Conservation (phyloP, 2,888 invertebrate species). For the Monoplex corrugatus region DNA sequence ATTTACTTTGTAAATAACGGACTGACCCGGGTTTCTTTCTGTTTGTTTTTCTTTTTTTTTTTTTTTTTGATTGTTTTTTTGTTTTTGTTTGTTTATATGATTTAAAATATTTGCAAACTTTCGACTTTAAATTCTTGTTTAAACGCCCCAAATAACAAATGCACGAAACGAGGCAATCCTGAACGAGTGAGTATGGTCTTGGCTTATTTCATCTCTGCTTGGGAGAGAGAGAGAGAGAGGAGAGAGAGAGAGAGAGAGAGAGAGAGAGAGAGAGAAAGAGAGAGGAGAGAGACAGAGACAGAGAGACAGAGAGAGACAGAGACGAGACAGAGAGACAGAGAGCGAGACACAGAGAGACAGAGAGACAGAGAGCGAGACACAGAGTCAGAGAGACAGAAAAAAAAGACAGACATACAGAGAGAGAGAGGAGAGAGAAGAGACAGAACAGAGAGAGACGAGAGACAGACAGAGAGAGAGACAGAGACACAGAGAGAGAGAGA, state of each 20-base stretch:
- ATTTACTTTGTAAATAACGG: too few species aligned
- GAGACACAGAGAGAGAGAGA: not conserved
- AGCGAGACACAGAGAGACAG: not conserved
- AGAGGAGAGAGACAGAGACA: not conserved
- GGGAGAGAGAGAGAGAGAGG: not conserved
- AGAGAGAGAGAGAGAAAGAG: not conserved
- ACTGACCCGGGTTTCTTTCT: too few species aligned
- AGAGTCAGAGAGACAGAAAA: not conserved
- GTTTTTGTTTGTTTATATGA: too few species aligned
- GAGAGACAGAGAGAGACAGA: not conserved
- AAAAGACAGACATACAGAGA: not conserved
- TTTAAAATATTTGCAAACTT: too few species aligned
- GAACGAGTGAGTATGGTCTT: too few species aligned
- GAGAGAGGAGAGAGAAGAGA: not conserved
- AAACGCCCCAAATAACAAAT: too few species aligned
- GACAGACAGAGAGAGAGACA: not conserved
- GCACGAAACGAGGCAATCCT: too few species aligned
- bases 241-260: not conserved
- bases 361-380: not conserved
- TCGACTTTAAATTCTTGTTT: too few species aligned
- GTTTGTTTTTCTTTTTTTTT: too few species aligned
- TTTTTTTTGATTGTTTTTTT: too few species aligned
- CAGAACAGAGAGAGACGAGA: not conserved
- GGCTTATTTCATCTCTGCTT: too few species aligned
- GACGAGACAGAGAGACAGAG: not conserved